Evolutionary conservation across 2,113 vertebrate species (phyloP).

Genomic region (Sarotherodon lohbergeri): DNA sequence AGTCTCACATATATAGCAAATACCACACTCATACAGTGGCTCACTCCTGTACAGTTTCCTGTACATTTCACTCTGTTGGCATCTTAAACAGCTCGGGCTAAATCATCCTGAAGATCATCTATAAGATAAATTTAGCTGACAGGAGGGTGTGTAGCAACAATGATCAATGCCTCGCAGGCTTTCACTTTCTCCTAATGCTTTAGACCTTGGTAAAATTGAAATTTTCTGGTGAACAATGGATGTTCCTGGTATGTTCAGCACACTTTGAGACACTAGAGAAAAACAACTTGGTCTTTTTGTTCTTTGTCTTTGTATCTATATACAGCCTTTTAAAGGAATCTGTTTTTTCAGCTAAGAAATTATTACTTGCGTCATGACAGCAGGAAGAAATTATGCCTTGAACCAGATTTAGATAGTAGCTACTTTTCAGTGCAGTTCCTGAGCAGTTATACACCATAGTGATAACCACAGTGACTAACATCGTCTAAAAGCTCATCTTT

Average conservation of each 20-base stretch:
- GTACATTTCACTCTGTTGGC: not conserved
- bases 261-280: not conserved
- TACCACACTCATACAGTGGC: not conserved
- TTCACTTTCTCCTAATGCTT: not conserved
- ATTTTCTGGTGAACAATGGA: not conserved
- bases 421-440: not conserved
- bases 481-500: not conserved
- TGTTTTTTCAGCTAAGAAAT: not conserved
- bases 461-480: not conserved
- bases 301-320: not conserved
- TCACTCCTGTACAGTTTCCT: not conserved
- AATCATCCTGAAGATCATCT: not conserved
- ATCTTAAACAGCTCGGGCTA: not conserved
- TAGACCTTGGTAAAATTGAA: not conserved
- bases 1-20: not conserved
- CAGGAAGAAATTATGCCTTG: not conserved
- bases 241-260: not conserved
- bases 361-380: not conserved
- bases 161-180: not conserved
- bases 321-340: not conserved
- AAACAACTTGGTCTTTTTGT: not conserved
- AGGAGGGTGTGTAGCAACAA: not conserved
- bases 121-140: not conserved
- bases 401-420: not conserved
- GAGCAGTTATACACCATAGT: not conserved